Conservation (phyloP, 2,113 vertebrate genomes). For the Lethenteron camtschaticum region DNA sequence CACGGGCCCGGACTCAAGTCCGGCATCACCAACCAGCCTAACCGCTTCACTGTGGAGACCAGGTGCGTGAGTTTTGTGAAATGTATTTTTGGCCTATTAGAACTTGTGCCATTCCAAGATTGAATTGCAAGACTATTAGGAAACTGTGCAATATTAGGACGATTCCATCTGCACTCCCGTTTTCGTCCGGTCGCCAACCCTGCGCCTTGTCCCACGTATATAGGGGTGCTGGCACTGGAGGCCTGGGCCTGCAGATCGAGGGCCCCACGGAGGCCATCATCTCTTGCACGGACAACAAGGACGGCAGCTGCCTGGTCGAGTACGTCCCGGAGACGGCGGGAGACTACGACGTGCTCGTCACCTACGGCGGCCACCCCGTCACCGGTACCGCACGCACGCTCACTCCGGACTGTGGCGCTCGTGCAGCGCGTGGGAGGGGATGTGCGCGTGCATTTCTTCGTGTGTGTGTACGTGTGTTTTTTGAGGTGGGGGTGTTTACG, state of each 20-base stretch:
- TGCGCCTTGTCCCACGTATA: neutral
- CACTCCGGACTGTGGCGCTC: neutral
- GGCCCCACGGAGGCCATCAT: neutral
- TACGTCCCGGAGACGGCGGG: neutral
- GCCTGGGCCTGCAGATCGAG: neutral
- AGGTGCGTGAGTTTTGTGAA: slow-evolving; percentile 23
- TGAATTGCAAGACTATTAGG: neutral
- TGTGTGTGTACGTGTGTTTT: neutral
- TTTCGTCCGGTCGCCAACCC: too few species aligned
- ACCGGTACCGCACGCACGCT: neutral
- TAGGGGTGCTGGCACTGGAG: slow-evolving; percentile 2
- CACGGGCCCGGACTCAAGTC: slow-evolving; percentile 60
- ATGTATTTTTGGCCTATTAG: neutral
- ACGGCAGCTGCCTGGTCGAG: slow-evolving; percentile 6
- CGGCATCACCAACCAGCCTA: slow-evolving; percentile 63
- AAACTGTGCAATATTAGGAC: neutral
- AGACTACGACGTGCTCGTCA: neutral
- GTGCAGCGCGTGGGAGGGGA: neutral
- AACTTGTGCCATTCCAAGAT: neutral
- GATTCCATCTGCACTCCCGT: too few species aligned
- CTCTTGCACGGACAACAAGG: slow-evolving; percentile 4
- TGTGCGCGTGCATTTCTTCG: neutral
- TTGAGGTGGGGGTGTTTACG: neutral
- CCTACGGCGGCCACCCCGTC: neutral
- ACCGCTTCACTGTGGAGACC: slow-evolving; percentile 74